Percentiles rank a stretch among this genome's conserved stretches.
phyloP scores from a whole-genome alignment of 2,888 invertebrate species.

The Oxystoma pomonae region DNA sequence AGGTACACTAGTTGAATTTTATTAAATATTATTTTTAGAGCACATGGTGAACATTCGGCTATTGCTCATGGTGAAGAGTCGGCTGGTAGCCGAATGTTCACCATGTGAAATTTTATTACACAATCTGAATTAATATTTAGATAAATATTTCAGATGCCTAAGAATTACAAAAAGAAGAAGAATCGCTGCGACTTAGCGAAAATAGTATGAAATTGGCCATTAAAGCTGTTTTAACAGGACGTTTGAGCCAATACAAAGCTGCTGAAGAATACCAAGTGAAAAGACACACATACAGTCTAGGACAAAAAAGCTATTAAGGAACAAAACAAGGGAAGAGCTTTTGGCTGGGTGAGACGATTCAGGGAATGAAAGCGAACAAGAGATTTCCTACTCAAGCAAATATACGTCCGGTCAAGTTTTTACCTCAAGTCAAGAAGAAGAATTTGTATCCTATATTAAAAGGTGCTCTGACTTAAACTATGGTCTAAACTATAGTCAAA shows the following conservation, averaged over 20 bases:
- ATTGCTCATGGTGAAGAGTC: neutral
- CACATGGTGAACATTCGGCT: neutral
- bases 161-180: neutral
- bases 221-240: constrained; percentile 4
- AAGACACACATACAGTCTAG: constrained; percentile 5
- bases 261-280: constrained; percentile 9
- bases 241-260: constrained; percentile 7
- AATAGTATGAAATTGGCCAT: neutral
- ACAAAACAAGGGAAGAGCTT: constrained; percentile 2
- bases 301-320: neutral
- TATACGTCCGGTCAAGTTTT: constrained; percentile 7
- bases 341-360: neutral
- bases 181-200: constrained; percentile 6
- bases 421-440: constrained; percentile 1
- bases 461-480: constrained; percentile 13
- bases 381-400: constrained; percentile 2
- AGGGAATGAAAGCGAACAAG: constrained; percentile 2
- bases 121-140: too few species aligned
- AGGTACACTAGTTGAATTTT: neutral
- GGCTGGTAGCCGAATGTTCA: neutral
- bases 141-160: neutral
- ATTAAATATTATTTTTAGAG: neutral
- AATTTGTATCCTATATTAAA: constrained; percentile 8
- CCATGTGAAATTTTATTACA: too few species aligned
- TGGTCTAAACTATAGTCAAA: constrained; percentile 8